phyloP scores from a whole-genome alignment of 2,113 vertebrate genomes.

The Thymallus thymallus region DNA sequence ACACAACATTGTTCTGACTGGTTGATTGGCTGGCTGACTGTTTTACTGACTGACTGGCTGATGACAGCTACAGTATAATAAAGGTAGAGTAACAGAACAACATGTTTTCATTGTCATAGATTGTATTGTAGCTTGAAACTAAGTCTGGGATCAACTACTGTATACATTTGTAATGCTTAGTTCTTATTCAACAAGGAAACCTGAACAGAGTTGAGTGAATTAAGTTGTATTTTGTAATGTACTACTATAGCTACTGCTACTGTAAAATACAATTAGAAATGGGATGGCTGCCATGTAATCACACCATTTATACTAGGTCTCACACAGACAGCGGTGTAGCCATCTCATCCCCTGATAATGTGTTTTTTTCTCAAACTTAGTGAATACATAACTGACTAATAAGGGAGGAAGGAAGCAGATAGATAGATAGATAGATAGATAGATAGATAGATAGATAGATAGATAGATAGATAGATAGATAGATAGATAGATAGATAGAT shows the following conservation, averaged over 20 bases:
- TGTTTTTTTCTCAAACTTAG: slow-evolving; percentile 31
- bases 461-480: too few relatives aligned
- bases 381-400: slow-evolving; percentile 68
- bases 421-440: too few relatives aligned
- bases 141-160: not conserved
- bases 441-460: too few relatives aligned
- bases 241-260: not conserved
- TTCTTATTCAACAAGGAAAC: not conserved
- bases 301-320: not conserved
- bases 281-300: too few relatives aligned
- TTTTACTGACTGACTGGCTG: not conserved
- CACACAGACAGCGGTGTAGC: not conserved
- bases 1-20: too few relatives aligned
- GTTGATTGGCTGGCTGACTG: too few relatives aligned
- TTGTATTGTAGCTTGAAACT: not conserved
- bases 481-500: too few relatives aligned
- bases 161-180: not conserved
- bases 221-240: not conserved
- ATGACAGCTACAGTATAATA: slow-evolving; percentile 2
- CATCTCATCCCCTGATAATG: too few relatives aligned
- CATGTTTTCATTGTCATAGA: too few relatives aligned
- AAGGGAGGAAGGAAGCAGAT: slow-evolving; percentile 52
- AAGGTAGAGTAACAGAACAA: not conserved
- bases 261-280: not conserved
- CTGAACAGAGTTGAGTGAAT: not conserved